A percentile compares a stretch with the other conserved stretches of the same genome.
Evolutionary conservation across 2,113 vertebrate genomes (phyloP).

Genomic region (Butorides virescens): DNA sequence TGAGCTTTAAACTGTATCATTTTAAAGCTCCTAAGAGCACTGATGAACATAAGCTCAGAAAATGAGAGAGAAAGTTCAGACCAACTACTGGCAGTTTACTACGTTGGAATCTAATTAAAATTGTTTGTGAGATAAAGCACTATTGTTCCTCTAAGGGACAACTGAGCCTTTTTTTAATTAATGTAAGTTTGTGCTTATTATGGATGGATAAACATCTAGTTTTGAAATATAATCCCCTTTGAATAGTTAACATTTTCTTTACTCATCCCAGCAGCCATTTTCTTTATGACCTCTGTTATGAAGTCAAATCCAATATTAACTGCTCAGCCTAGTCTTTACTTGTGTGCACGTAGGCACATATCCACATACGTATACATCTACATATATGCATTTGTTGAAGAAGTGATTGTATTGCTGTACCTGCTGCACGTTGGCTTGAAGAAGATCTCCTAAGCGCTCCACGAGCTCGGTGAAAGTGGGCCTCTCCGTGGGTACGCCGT

Average conservation of each 20-base stretch:
- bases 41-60: background rate
- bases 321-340: background rate
- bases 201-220: background rate
- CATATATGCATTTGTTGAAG: background rate
- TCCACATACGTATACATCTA: too few species aligned
- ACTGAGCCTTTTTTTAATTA: background rate
- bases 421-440: slow-evolving; percentile 94
- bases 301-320: background rate
- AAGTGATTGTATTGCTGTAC: slow-evolving; percentile 43
- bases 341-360: fast-evolving
- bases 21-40: slow-evolving; percentile 3
- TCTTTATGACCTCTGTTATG: background rate
- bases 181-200: background rate
- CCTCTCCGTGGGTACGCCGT: slow-evolving; percentile 80
- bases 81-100: background rate
- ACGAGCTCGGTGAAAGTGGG: slow-evolving; percentile 90
- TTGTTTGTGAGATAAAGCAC: background rate
- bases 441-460: slow-evolving; percentile 88
- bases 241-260: background rate
- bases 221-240: background rate
- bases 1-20: background rate
- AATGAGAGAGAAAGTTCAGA: background rate
- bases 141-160: background rate
- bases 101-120: slow-evolving; percentile 26
- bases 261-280: background rate